Evolutionary conservation across 2,113 vertebrate species (phyloP), one percentile per base, ranked within the genome.

Genomic region (Psophia crepitans): DNA sequence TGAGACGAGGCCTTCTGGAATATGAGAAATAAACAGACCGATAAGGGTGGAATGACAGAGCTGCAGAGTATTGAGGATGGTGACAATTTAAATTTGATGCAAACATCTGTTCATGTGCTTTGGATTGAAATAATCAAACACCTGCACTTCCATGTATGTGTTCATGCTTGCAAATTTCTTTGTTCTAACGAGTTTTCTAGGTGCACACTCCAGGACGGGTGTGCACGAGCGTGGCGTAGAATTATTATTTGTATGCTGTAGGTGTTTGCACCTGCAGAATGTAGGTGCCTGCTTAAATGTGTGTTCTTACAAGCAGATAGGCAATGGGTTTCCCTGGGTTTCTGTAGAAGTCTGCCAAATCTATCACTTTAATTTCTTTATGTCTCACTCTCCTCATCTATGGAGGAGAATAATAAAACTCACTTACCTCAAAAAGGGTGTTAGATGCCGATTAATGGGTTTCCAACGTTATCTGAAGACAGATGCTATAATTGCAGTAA

Each of bases 71-170:
- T 74, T 61, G 70, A 95, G 81, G 53, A 57, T 51, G n/a, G 81
- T 87, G 91, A 89, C 91, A 82, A 79, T 76, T 96, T 66, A 81
- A 82, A 3, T 91, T 78, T 91, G 89, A 87, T 84, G 84, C 77
- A 82, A 97, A 97, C 97, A 97, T 96, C 96, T 96, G 92, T 89
- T 97, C 53, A 1, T 61, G 73, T 83, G 53, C 84, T 89, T 84
- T 76, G 70, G 58, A 61, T 35, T 76, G 74, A 85, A 87, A 87
- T 73, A 80, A 65, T 79, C 70, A 41, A 91, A 94, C 89, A 95
- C 81, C 92, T 95, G 94, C 81, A 66, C 89, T 85, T 39, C 57
- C 49, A 63, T 19, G 37, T 57, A 56, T 12, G 9, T 64, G 69
- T 33, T 87, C 74, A 5, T 53, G 73, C 77, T 56, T 90, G 86